Evolutionary conservation across 2,888 invertebrate species (phyloP), one percentile per base, ranked within the genome.

Genomic region (Sicus ferrugineus): DNA sequence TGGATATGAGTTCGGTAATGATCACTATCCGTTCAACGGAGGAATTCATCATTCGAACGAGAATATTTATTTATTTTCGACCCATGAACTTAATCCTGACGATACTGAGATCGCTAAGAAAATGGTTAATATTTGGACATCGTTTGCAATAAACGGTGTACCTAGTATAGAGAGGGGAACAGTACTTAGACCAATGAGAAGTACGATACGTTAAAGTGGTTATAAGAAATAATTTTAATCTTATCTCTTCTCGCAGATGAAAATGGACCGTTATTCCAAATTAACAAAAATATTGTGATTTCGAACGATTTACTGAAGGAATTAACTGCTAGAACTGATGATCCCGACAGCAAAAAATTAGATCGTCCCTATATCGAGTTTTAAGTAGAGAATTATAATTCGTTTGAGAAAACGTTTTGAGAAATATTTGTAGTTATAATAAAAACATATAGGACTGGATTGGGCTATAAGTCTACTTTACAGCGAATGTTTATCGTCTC

Each of bases 1-100:
- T 77, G 84, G 86, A 1, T 87, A 86, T 76, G 86, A 84, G 46
- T 80, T 82, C 6, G 81, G 82, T 59, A 82, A 83, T 42, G 74
- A 78, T 0, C 84, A 85, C 38, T 86, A 86, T 78, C 87, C 87
- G 0, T 87, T 87, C 69, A 80, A 85, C 70, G 87, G 86, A 4
- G 87, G 89, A 2, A 87, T 87, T 1, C 88, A 89, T 73, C 89
- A 90, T 77, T 88, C 89, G 0, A 87, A 90, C 75, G 89, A 90
- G 71, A 84, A 89, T 31, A 86, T 89, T n/a, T 88, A 89, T 75
- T 74, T 89, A n/a, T 90, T 89, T 78, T 77, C 81, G 14, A 83
- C 81, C 0, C 81, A 82, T 62, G 69, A 74, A 1, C 74, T 87
- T 30, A 83, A 82, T 69, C 75, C 72, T 2, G 86, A 87, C 59